Conservation (phyloP, 2,113 vertebrate genomes). For the Callithrix jacchus region DNA sequence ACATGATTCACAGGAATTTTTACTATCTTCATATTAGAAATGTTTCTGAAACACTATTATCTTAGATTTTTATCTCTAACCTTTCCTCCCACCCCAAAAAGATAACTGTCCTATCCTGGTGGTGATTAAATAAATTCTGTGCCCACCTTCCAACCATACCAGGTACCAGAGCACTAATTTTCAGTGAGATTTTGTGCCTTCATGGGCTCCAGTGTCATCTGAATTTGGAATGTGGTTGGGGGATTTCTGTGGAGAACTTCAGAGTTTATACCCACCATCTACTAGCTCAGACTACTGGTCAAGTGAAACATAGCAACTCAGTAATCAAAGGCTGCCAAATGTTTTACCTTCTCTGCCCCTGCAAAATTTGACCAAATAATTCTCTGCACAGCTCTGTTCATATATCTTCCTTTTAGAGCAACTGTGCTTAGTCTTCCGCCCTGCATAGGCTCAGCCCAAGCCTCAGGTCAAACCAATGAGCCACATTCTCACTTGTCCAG, state of each 20-base stretch:
- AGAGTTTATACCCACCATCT: neutral
- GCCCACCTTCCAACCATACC: neutral
- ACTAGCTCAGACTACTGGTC: neutral
- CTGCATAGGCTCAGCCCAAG: neutral
- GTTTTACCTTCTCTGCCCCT: neutral
- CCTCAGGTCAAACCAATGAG: neutral
- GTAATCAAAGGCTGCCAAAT: neutral
- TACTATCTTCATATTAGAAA: neutral
- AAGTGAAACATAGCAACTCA: neutral
- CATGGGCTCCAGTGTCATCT: neutral
- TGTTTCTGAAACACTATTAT: constrained; percentile 22
- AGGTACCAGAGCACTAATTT: neutral
- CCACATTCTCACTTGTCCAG: neutral
- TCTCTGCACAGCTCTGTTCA: neutral
- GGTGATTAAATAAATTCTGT: neutral
- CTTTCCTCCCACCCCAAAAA: neutral
- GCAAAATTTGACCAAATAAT: constrained; percentile 1
- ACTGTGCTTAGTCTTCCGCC: neutral
- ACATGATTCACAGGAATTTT: neutral
- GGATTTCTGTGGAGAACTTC: neutral
- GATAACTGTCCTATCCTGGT: neutral
- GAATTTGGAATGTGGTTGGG: neutral
- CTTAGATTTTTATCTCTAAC: neutral
- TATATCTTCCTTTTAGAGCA: neutral
- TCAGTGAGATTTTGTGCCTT: neutral